Evolutionary conservation across 2,113 vertebrate species (phyloP).

Genomic region (Microtus ochrogaster): DNA sequence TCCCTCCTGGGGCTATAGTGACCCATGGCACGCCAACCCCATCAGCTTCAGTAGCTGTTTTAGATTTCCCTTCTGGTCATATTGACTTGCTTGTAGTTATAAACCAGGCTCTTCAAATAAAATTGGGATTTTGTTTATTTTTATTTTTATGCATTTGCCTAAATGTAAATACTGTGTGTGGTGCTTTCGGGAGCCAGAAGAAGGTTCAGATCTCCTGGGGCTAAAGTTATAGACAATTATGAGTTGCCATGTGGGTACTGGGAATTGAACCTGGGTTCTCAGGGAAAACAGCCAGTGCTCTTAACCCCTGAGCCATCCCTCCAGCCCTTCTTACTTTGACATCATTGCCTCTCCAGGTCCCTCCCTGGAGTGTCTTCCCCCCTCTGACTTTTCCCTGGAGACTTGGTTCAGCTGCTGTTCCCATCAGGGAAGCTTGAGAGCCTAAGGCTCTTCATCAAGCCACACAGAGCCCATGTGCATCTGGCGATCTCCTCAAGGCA

Average conservation of each 20-base stretch:
- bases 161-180: not conserved
- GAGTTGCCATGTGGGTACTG: not conserved
- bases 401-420: not conserved
- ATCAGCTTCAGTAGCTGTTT: not conserved
- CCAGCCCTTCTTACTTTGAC: not conserved
- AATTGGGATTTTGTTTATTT: no score
- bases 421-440: not conserved
- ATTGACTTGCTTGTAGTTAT: not conserved
- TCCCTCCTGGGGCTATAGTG: not conserved
- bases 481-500: rapidly evolving
- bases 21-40: not conserved
- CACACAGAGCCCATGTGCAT: not conserved
- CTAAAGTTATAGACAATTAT: not conserved
- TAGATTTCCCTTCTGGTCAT: not conserved
- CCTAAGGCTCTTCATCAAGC: not conserved
- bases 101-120: no score
- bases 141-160: not conserved
- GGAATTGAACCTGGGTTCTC: not conserved
- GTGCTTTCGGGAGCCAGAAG: not conserved
- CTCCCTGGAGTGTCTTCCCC: not conserved
- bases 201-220: not conserved
- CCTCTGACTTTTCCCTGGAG: not conserved
- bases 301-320: not conserved
- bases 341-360: not conserved
- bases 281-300: not conserved